Evolutionary conservation across 2,113 vertebrate species (phyloP).

Genomic region (Psettodes erumei): DNA sequence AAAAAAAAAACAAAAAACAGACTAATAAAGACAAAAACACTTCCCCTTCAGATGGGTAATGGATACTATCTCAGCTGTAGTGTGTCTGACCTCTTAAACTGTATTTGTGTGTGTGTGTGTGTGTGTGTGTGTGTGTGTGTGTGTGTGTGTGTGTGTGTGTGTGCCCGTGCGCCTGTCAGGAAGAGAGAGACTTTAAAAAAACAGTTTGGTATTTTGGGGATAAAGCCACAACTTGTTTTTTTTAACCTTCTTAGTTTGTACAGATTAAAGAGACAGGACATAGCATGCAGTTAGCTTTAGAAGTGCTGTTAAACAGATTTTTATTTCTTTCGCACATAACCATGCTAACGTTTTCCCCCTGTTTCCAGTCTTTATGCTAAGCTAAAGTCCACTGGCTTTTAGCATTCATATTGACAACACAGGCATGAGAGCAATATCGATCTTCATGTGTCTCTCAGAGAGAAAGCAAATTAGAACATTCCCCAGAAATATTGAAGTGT

Average conservation of each 20-base stretch:
- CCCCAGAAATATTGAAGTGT: background rate
- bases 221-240: background rate
- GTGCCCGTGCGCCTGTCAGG: background rate
- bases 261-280: background rate
- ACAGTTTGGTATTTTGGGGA: slow-evolving; percentile 6
- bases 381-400: background rate
- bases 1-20: too few relatives aligned
- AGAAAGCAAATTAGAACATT: background rate
- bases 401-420: background rate
- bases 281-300: background rate
- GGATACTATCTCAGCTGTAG: background rate
- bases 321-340: background rate
- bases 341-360: too few relatives aligned
- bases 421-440: background rate
- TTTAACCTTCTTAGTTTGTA: background rate
- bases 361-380: slow-evolving; percentile 2
- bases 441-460: background rate
- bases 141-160: slow-evolving; percentile 4
- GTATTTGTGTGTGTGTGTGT: slow-evolving; percentile 2
- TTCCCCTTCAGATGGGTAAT: background rate
- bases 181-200: slow-evolving; percentile 10
- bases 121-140: background rate
- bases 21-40: background rate
- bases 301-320: background rate
- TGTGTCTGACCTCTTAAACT: slow-evolving; percentile 1